Percentiles rank a stretch among this genome's conserved stretches.
Evolutionary conservation across 2,888 invertebrate genomes (phyloP).

Genomic region (Argyresthia albistria): DNA sequence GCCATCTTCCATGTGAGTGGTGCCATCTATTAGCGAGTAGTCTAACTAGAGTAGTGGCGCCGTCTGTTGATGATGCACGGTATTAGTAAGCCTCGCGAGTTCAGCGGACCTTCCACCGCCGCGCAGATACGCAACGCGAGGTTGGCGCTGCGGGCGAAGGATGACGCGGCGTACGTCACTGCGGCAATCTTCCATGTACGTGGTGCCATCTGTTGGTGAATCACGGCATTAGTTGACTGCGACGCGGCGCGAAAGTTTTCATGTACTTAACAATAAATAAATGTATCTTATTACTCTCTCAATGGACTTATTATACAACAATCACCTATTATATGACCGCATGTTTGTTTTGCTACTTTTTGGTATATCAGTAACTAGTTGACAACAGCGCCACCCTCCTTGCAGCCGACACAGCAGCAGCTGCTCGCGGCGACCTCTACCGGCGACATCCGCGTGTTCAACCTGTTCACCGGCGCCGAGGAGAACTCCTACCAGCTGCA

Average conservation of each 20-base stretch:
- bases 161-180: slow-evolving; percentile 21
- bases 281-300: no score
- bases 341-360: no score
- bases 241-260: neutral
- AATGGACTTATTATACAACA: no score
- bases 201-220: no score
- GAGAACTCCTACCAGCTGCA: slow-evolving; percentile 86
- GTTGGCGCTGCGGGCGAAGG: neutral
- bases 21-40: no score
- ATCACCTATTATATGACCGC: no score
- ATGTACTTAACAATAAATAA: neutral
- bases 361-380: no score
- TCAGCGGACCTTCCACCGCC: neutral
- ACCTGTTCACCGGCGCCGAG: slow-evolving; percentile 86
- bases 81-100: neutral
- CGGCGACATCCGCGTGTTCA: slow-evolving; percentile 92
- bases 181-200: slow-evolving; percentile 81
- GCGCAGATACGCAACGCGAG: neutral
- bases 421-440: slow-evolving; percentile 87
- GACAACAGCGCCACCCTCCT: slow-evolving; percentile 31
- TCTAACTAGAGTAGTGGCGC: neutral
- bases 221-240: no score
- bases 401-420: slow-evolving; percentile 59
- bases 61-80: neutral
- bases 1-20: slow-evolving; percentile 78